phyloP scores from a whole-genome alignment of 2,888 invertebrate species.

The Stegana nigrithorax region DNA sequence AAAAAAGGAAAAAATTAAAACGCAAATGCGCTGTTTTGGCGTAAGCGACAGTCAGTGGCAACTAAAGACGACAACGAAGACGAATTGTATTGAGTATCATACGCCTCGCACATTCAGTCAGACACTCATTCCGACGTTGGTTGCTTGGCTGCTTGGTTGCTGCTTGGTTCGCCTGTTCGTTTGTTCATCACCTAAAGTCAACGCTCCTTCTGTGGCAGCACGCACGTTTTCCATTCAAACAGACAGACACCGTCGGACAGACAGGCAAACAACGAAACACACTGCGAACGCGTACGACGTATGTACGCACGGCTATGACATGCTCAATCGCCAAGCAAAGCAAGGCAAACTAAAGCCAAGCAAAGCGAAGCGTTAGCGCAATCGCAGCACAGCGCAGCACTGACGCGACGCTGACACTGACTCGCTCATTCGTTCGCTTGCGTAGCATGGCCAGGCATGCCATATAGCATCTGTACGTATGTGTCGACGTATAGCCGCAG shows the following conservation, averaged over 20 bases:
- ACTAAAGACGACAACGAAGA: constrained; percentile 36
- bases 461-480: neutral
- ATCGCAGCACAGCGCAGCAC: constrained; percentile 37
- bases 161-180: neutral
- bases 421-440: too few relatives aligned
- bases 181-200: constrained; percentile 57
- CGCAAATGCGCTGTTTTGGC: constrained; percentile 48
- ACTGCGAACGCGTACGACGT: too few relatives aligned
- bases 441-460: neutral
- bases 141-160: constrained; percentile 2
- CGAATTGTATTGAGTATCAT: constrained; percentile 61
- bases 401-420: too few relatives aligned
- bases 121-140: neutral
- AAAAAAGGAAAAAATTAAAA: constrained; percentile 50
- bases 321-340: neutral
- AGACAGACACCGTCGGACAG: constrained; percentile 23
- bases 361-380: constrained; percentile 30
- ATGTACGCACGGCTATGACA: constrained; percentile 20
- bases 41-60: constrained; percentile 13
- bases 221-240: constrained; percentile 64
- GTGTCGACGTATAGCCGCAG: constrained; percentile 61
- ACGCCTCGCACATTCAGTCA: constrained; percentile 31
- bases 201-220: constrained; percentile 67
- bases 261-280: constrained; percentile 22
- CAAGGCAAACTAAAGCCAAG: constrained; percentile 38